phyloP scores from a whole-genome alignment of 2,888 invertebrate species.

The Chymomyza procnemis region DNA sequence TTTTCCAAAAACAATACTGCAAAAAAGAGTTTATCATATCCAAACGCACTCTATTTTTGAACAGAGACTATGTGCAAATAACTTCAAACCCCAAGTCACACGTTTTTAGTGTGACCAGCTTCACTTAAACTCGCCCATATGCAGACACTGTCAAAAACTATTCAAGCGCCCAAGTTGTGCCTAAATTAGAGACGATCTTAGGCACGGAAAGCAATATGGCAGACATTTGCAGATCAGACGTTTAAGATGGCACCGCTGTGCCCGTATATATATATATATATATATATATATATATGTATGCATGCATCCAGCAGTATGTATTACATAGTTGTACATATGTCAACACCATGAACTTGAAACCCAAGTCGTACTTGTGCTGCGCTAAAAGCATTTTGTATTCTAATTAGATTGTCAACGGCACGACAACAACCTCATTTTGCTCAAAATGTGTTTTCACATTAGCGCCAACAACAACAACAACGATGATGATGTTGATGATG shows the following conservation, averaged over 20 bases:
- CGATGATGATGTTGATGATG: background rate
- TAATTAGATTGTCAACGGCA: slow-evolving; percentile 78
- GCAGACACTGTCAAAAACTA: background rate
- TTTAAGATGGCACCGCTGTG: slow-evolving; percentile 18
- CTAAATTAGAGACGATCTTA: background rate
- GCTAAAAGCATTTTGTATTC: slow-evolving; percentile 74
- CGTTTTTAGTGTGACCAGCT: no score
- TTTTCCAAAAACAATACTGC: no score
- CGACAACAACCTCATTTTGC: slow-evolving; percentile 77
- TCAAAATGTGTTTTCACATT: slow-evolving; percentile 67
- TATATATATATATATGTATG: background rate
- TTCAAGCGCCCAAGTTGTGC: background rate
- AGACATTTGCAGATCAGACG: slow-evolving; percentile 19
- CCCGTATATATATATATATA: background rate
- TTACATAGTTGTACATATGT: slow-evolving; percentile 55
- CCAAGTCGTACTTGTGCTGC: slow-evolving; percentile 10
- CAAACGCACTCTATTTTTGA: no score
- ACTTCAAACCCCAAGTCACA: no score
- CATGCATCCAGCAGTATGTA: background rate
- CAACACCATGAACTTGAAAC: slow-evolving; percentile 73
- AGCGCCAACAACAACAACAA: slow-evolving; percentile 58
- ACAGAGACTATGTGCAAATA: no score
- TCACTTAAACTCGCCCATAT: background rate
- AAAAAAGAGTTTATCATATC: no score
- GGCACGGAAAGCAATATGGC: slow-evolving; percentile 10